phyloP scores from a whole-genome alignment of 2,113 vertebrate species.

The Chiloscyllium plagiosum region DNA sequence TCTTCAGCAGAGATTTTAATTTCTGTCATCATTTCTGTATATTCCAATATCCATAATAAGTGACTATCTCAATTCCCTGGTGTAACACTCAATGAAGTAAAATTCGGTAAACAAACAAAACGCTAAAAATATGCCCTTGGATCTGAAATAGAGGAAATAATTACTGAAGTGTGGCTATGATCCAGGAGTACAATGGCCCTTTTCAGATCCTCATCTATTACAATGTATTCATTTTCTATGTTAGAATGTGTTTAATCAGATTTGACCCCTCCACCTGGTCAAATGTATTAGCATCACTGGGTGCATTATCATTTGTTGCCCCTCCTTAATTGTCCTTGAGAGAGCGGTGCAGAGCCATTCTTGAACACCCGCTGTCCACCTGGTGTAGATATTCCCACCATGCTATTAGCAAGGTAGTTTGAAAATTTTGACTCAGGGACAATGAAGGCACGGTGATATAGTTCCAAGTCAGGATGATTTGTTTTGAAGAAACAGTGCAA shows the following conservation, averaged over 20 bases:
- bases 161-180: neutral
- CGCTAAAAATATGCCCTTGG: neutral
- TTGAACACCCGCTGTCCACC: too few relatives aligned
- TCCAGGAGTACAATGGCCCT: neutral
- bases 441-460: neutral
- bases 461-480: neutral
- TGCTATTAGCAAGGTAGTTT: neutral
- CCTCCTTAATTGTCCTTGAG: too few relatives aligned
- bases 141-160: neutral
- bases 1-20: too few relatives aligned
- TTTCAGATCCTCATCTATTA: neutral
- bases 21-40: too few relatives aligned
- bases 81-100: neutral
- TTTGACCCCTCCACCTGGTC: neutral
- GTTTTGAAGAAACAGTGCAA: neutral
- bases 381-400: neutral
- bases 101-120: neutral
- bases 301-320: too few relatives aligned
- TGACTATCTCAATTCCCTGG: neutral
- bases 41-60: neutral
- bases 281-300: neutral
- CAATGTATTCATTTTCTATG: neutral
- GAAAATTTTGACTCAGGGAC: neutral
- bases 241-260: neutral
- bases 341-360: too few relatives aligned